Conservation (phyloP, 2,797 vertebrate species). For the Gymnopithys bicolor region DNA sequence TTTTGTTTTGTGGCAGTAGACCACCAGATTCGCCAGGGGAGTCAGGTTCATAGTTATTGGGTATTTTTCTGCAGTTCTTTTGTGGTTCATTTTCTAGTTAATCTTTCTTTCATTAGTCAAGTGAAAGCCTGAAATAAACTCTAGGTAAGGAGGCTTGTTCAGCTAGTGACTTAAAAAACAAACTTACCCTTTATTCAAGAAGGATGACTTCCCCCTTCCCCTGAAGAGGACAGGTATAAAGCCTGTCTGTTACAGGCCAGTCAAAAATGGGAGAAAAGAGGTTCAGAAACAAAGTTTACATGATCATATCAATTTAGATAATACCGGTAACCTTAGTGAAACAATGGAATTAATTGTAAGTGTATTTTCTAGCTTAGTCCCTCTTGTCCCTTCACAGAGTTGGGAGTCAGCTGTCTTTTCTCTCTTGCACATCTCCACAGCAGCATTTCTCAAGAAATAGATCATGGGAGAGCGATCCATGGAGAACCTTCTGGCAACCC, state of each 20-base stretch:
- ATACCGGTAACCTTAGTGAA: neutral
- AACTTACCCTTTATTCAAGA: neutral
- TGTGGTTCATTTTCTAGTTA: neutral
- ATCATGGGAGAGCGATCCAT: neutral
- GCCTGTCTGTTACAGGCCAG: neutral
- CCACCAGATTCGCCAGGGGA: neutral
- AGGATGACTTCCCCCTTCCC: rapidly evolving
- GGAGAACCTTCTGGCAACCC: neutral
- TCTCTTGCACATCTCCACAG: neutral
- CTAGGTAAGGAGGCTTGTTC: neutral
- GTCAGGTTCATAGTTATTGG: neutral
- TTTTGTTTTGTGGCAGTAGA: neutral
- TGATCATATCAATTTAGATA: neutral
- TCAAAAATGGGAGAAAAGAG: neutral
- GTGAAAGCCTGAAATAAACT: neutral
- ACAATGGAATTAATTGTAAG: neutral
- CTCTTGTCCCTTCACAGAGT: neutral
- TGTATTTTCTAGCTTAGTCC: neutral
- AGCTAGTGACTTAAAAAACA: neutral
- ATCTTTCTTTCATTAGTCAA: neutral
- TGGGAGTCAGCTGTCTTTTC: neutral
- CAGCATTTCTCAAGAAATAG: neutral
- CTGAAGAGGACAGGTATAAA: neutral
- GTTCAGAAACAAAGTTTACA: neutral
- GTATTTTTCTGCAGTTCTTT: neutral